phyloP scores from a whole-genome alignment of 2,888 invertebrate genomes.

The Campoletis raptor region DNA sequence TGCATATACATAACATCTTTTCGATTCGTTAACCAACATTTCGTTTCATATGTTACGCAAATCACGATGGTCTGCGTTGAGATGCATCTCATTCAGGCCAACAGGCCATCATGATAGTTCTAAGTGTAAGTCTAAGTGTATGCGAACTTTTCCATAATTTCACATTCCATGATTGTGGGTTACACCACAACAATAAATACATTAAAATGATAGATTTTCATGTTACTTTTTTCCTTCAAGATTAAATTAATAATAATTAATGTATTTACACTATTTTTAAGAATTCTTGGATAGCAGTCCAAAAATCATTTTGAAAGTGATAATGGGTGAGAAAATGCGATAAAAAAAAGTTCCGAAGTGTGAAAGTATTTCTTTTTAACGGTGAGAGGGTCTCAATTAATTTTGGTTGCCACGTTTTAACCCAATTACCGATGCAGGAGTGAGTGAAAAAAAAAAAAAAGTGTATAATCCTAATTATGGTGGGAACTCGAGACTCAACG shows the following conservation, averaged over 20 bases:
- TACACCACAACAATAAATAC: not conserved
- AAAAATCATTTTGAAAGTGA: not conserved
- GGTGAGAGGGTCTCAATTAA: not conserved
- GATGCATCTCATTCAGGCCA: conserved; percentile 48
- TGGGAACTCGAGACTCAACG: conserved; percentile 30
- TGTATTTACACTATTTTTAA: not conserved
- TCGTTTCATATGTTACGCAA: conserved; percentile 63
- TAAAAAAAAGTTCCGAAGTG: not conserved
- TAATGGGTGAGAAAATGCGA: not conserved
- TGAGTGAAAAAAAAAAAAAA: not conserved
- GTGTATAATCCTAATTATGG: conserved; percentile 12
- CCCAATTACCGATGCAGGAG: conserved; percentile 6
- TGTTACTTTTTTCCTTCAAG: not conserved
- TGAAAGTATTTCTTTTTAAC: not conserved
- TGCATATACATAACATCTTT: conserved; percentile 32
- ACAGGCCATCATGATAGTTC: conserved; percentile 23
- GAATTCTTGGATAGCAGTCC: not conserved
- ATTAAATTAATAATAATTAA: not conserved
- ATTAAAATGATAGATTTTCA: conserved; percentile 32
- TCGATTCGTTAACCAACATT: conserved; percentile 66
- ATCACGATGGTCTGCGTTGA: conserved; percentile 38
- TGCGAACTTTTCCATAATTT: conserved; percentile 47
- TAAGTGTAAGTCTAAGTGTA: not conserved
- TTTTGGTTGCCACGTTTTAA: conserved; percentile 25
- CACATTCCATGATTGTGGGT: not conserved